These are phyloP conservation scores for Abscondita cerata DNA, from an alignment of 2,888 invertebrate genomes.

Conservation along the genomic window DNA sequence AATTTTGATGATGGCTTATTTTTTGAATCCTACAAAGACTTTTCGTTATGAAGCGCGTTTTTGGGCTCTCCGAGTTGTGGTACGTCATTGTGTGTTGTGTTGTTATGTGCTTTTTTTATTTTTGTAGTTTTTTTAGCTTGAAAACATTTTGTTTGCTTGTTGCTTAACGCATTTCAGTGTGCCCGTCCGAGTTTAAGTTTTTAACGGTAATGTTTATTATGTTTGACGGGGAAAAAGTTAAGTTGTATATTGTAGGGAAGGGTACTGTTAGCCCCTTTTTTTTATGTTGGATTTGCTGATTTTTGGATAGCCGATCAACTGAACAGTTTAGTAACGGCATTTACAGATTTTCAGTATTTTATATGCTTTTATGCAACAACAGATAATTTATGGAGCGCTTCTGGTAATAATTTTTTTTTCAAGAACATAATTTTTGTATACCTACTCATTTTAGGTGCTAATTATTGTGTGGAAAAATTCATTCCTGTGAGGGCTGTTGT, in stretches of 20 bases:
- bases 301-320: constrained; percentile 99
- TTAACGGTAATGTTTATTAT: too few relatives aligned
- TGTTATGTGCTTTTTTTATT: constrained; percentile 7
- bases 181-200: not conserved
- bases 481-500: constrained; percentile 84
- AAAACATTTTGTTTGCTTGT: constrained; percentile 8
- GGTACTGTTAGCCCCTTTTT: constrained; percentile 89
- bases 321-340: constrained; percentile 88
- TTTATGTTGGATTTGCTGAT: constrained; percentile 94
- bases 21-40: constrained; percentile 92
- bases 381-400: constrained; percentile 73
- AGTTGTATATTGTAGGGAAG: constrained; percentile 68
- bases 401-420: constrained; percentile 55
- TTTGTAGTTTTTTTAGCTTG: constrained; percentile 14
- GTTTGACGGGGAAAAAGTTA: too few relatives aligned
- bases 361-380: constrained; percentile 89
- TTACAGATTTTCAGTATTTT: constrained; percentile 94
- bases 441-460: constrained; percentile 59
- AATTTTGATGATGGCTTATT: constrained; percentile 81
- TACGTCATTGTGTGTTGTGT: constrained; percentile 49
- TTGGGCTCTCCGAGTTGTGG: constrained; percentile 91
- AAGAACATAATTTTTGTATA: not conserved
- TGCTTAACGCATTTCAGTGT: constrained; percentile 3
- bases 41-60: constrained; percentile 92
- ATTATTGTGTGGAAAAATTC: constrained; percentile 74